Conservation (phyloP, 1,140 invertebrate genomes). For the Cyrtorhinus lividipennis region DNA sequence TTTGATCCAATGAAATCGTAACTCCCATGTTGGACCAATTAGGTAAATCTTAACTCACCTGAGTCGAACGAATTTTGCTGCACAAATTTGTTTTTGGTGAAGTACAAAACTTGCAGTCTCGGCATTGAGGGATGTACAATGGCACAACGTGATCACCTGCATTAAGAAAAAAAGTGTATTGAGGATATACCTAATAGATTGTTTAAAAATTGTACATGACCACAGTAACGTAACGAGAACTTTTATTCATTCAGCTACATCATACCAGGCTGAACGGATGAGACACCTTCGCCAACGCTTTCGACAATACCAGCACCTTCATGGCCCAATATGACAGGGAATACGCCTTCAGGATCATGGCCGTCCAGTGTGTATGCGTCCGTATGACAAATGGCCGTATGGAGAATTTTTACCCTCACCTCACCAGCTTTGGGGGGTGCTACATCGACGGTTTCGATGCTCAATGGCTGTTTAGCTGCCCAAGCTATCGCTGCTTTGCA, state of each 20-base stretch:
- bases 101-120: constrained; percentile 91
- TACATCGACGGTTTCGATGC: constrained; percentile 83
- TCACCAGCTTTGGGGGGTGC: constrained; percentile 82
- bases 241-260: too few relatives aligned
- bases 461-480: constrained; percentile 70
- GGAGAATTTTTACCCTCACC: constrained; percentile 57
- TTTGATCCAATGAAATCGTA: too few relatives aligned
- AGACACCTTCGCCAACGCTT: constrained; percentile 87
- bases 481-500: constrained; percentile 87
- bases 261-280: constrained; percentile 60
- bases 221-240: too few relatives aligned
- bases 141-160: constrained; percentile 92
- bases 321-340: constrained; percentile 85
- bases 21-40: too few relatives aligned
- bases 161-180: too few relatives aligned
- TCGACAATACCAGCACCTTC: constrained; percentile 93
- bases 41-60: constrained; percentile 31
- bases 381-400: constrained; percentile 93
- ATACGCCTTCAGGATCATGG: constrained; percentile 83
- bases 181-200: neutral
- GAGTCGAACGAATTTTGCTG: constrained; percentile 75
- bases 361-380: constrained; percentile 90
- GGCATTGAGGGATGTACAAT: constrained; percentile 90
- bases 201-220: too few relatives aligned
- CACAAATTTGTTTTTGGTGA: constrained; percentile 95